Conservation (phyloP, 2,888 invertebrate genomes). For the Seira musarum region DNA sequence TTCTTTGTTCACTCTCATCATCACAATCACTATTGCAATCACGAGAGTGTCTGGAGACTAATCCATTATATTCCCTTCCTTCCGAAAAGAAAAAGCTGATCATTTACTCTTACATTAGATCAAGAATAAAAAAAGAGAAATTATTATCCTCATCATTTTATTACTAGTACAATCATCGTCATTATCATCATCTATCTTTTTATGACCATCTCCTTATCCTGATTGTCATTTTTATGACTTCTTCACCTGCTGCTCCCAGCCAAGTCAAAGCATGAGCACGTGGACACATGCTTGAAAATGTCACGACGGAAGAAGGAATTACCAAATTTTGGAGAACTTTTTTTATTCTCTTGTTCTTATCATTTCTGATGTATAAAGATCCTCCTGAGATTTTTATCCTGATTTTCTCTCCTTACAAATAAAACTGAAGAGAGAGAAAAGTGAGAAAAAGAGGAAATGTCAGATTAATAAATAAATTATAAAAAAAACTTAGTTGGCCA, state of each 20-base stretch:
- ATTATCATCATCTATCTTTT: conserved; percentile 46
- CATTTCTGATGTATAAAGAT: conserved; percentile 23
- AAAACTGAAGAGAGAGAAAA: conserved; percentile 1
- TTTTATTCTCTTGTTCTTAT: conserved; percentile 25
- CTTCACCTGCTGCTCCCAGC: conserved; percentile 51
- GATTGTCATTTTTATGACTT: conserved; percentile 54
- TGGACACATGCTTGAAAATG: conserved; percentile 48
- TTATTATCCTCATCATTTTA: conserved; percentile 22
- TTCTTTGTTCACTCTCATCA: conserved; percentile 5
- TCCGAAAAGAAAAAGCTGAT: not conserved
- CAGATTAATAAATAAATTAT: conserved; percentile 57
- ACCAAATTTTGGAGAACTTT: not conserved
- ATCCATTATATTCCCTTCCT: conserved; percentile 41
- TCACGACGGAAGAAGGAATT: not conserved
- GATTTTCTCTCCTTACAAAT: not conserved
- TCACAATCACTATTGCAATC: not conserved
- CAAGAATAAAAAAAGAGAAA: conserved; percentile 5
- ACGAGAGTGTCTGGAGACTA: conserved; percentile 48
- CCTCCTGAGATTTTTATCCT: conserved; percentile 34
- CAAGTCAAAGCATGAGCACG: too few species aligned
- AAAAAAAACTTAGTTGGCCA: conserved; percentile 48
- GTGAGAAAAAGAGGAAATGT: conserved; percentile 40
- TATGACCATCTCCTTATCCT: conserved; percentile 40
- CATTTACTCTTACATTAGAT: conserved; percentile 44
- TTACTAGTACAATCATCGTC: conserved; percentile 38